phyloP scores from a whole-genome alignment of 2,797 vertebrate species.

The Dermochelys coriacea region DNA sequence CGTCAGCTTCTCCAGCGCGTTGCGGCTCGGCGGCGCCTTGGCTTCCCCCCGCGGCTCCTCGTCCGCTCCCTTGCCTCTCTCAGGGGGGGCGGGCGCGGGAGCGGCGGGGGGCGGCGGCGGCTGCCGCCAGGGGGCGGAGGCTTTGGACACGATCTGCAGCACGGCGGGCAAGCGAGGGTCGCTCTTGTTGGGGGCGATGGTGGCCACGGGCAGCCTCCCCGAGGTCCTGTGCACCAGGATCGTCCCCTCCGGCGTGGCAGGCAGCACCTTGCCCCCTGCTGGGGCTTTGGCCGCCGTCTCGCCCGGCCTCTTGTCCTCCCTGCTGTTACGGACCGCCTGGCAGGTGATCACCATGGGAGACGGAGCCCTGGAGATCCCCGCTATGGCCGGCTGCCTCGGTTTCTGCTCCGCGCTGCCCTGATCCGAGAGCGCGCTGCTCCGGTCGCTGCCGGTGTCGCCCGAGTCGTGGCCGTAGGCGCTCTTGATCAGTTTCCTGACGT shows the following conservation, averaged over 20 bases:
- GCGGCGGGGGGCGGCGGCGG: constrained; percentile 48
- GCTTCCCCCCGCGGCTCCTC: constrained; percentile 80
- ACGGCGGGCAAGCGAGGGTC: constrained; percentile 84
- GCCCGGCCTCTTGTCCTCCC: constrained; percentile 65
- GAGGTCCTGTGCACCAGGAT: constrained; percentile 80
- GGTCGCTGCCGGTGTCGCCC: constrained; percentile 85
- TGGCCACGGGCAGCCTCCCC: constrained; percentile 80
- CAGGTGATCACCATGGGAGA: constrained; percentile 94
- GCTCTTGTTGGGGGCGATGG: constrained; percentile 82
- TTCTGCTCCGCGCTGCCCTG: constrained; percentile 81
- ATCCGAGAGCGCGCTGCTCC: constrained; percentile 78
- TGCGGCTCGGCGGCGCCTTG: constrained; percentile 84
- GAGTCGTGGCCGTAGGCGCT: constrained; percentile 90
- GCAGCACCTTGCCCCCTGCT: constrained; percentile 10
- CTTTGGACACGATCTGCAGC: constrained; percentile 85
- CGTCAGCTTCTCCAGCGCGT: constrained; percentile 93
- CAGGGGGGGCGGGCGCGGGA: background rate
- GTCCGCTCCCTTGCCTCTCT: constrained; percentile 45
- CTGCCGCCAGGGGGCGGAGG: constrained; percentile 83
- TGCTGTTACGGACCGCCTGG: constrained; percentile 88
- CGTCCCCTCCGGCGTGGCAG: constrained; percentile 81
- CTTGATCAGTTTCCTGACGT: constrained; percentile 96
- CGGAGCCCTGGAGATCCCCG: constrained; percentile 76
- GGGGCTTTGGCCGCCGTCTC: constrained; percentile 35
- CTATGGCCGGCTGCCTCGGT: constrained; percentile 76